These are phyloP conservation scores for Lithobates sylvaticus DNA, from an alignment of 2,797 vertebrate genomes.

Conservation along the genomic window DNA sequence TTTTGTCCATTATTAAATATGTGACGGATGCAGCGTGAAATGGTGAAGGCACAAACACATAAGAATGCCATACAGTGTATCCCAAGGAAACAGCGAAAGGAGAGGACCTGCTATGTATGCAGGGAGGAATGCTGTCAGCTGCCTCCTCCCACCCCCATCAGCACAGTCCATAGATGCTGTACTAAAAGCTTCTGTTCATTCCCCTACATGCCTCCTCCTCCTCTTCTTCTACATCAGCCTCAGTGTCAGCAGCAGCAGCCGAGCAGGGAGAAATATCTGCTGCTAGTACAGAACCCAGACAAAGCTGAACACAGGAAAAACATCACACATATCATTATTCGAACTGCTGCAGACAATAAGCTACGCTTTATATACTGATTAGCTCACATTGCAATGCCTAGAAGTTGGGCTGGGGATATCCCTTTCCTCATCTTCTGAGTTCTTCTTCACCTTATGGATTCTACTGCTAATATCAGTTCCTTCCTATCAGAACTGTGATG, in stretches of 20 bases:
- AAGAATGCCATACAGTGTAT: not conserved
- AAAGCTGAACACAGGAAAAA: slow-evolving; percentile 1
- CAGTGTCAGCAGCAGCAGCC: slow-evolving; percentile 47
- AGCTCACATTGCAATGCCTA: not conserved
- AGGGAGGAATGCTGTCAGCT: slow-evolving; percentile 30
- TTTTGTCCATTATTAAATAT: not conserved
- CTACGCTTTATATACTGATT: slow-evolving; percentile 6
- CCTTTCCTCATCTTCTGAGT: slow-evolving; percentile 7
- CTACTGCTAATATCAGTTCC: slow-evolving; percentile 36
- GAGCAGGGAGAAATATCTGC: slow-evolving; percentile 42
- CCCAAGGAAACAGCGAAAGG: not conserved
- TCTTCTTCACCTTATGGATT: slow-evolving; percentile 48
- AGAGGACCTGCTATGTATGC: slow-evolving; percentile 25
- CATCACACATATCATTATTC: slow-evolving; percentile 5
- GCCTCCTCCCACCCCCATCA: slow-evolving; percentile 63
- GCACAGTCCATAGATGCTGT: slow-evolving; percentile 71
- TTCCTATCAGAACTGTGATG: slow-evolving; percentile 35
- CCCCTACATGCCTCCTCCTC: slow-evolving; percentile 61
- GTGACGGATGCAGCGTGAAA: not conserved
- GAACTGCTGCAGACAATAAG: slow-evolving; percentile 13
- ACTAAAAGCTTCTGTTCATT: slow-evolving; percentile 64
- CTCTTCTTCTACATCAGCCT: slow-evolving; percentile 62
- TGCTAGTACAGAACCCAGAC: slow-evolving; percentile 24
- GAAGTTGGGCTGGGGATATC: slow-evolving; percentile 40
- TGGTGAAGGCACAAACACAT: not conserved